Base-by-base conservation (phyloP, 30 jellyfish, hydroid and myxozoan species). In the Catostylus mosaicus region DNA sequence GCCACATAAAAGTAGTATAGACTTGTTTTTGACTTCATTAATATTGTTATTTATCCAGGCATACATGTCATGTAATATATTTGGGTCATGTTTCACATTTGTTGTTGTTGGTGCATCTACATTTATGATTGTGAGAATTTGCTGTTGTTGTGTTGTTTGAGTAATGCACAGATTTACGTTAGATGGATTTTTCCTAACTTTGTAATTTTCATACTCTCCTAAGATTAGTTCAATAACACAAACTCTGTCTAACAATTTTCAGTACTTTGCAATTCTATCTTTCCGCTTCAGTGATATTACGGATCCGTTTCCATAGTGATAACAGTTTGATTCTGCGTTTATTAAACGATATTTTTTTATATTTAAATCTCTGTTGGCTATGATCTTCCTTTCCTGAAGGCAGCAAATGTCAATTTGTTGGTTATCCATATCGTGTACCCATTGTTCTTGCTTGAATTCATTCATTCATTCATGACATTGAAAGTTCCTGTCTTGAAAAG, bases 41-140 rank as follows among this genome's bases (percentile, higher is more conserved):
- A 75, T 52, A 30, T 47, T 30, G 35, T 14, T 75, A 31, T 48
- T 78, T 8, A 75, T 30, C 59, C 57, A n/a, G n/a, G 77, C 26
- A 37, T 75, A 75, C 46, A 75, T 48, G 10, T 75, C 64, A 30
- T 50, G 3, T 38, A 75, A 32, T 75, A 30, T 75, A 16, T 50
- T 30, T 75, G 61, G 62, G 51, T 75, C 77, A 5, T 75, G 14
- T 52, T 52, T 75, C 77, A 52, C 87, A 1, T 30, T 52, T 37
- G 73, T 78, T 48, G 87, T 48, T 75, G 77, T 75, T 50, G 77
- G 87, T 50, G 87, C 87, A 75, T 75, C 48, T 48, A 48, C 43
- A 52, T 75, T 52, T 48, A 75, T 75, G 12, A 75, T 75, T 30
- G 87, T 75, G 77, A 75, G 66, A 30, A 69, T 30, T 69, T 69